Evolutionary conservation across 1,140 invertebrate species (phyloP), one percentile per base, ranked within the genome.

Genomic region (Drosophila athabasca): DNA sequence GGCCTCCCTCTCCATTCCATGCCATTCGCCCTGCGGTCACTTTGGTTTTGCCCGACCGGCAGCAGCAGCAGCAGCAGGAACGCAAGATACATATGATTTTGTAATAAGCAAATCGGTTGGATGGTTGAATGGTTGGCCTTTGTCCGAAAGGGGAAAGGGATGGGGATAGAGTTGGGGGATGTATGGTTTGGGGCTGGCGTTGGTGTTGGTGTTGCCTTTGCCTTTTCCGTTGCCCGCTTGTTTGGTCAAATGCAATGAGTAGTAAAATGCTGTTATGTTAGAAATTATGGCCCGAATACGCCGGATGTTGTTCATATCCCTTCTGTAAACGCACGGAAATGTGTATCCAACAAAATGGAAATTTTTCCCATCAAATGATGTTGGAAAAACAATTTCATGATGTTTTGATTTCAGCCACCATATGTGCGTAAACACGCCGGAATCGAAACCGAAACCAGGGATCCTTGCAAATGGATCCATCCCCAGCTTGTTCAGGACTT

Each of bases 221-320:
- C 17, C 17, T 19, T 19, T 19, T 0, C 17, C 17, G 17, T 19
- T 2, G 35, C 11, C 15, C 35, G 44, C 45, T 61, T 49, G 78
- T 66, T 79, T 88, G 83, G 76, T 83, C 83, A 79, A 88, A 89
- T 88, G 83, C 83, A 88, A 88, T 88, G 84, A 88, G 79, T 88
- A 79, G 83, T 88, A 74, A 88, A 88, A 83, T 88, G 76, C 79
- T 88, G 76, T 79, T 83, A 68, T 88, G 76, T 79, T 83, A 68
- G 79, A 88, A 88, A 88, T 88, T 83, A 88, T 88, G 83, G 71
- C 44, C 69, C 76, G 61, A 79, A 82, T 70, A 68, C 67, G 76
- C 83, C 83, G 83, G 83, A 88, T 88, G 83, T 88, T 88, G 83
- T 83, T 89, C 79, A 88, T 88, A 88, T 88, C 83, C 83, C 79